A percentile compares a stretch with the other conserved stretches of the same genome.
These are phyloP conservation scores for Caradrina clavipalpis DNA, from an alignment of 2,888 invertebrate species.

Conservation along the genomic window DNA sequence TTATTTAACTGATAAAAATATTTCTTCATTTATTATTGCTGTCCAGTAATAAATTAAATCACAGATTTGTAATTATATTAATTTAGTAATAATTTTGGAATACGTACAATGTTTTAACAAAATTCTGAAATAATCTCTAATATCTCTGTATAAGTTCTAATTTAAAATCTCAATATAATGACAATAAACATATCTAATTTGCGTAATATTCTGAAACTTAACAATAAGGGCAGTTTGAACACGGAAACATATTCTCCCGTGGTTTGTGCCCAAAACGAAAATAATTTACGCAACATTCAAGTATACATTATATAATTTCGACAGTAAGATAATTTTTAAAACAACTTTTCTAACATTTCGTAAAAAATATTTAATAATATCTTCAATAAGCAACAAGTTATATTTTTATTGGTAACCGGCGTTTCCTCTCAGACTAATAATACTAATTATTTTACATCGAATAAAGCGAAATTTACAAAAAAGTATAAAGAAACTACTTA, in stretches of 20 bases:
- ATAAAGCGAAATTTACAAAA: slow-evolving; percentile 88
- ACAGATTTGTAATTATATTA: slow-evolving; percentile 87
- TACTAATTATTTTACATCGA: slow-evolving; percentile 88
- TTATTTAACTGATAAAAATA: slow-evolving; percentile 65
- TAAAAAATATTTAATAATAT: slow-evolving; percentile 87
- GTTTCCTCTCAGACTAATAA: slow-evolving; percentile 91
- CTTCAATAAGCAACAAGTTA: slow-evolving; percentile 90
- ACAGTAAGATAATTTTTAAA: slow-evolving; percentile 78
- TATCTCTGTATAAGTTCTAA: slow-evolving; percentile 73
- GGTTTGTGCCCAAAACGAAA: slow-evolving; percentile 77
- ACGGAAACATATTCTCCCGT: slow-evolving; percentile 60
- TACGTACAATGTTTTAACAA: slow-evolving; percentile 67
- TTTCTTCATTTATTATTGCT: slow-evolving; percentile 68
- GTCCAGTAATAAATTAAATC: slow-evolving; percentile 89
- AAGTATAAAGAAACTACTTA: slow-evolving; percentile 83
- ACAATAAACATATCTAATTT: slow-evolving; percentile 79
- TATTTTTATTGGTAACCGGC: slow-evolving; percentile 91
- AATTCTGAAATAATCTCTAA: slow-evolving; percentile 73
- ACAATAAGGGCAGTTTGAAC: slow-evolving; percentile 75
- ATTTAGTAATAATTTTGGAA: slow-evolving; percentile 82
- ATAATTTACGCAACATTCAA: slow-evolving; percentile 86
- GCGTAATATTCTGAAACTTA: slow-evolving; percentile 88
- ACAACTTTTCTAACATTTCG: slow-evolving; percentile 88
- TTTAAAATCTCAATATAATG: slow-evolving; percentile 81
- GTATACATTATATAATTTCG: slow-evolving; percentile 79